phyloP scores from a whole-genome alignment of 2,888 invertebrate species.

The Papilio protenor region DNA sequence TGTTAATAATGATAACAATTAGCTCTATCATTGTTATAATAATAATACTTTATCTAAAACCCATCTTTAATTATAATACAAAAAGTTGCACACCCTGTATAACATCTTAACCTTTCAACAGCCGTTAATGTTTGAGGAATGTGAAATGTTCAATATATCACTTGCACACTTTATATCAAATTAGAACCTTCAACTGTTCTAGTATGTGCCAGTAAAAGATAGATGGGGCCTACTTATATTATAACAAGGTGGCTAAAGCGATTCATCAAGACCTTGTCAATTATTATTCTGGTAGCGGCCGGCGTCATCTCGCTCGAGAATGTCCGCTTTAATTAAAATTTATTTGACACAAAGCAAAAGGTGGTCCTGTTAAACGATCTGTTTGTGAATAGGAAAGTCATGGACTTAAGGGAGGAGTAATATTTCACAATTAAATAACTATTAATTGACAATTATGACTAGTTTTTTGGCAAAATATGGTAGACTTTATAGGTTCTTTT shows the following conservation, averaged over 20 bases:
- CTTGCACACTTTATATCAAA: slow-evolving; percentile 67
- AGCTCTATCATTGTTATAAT: not conserved
- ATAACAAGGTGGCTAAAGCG: slow-evolving; percentile 77
- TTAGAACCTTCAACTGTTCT: slow-evolving; percentile 65
- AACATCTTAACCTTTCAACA: slow-evolving; percentile 37
- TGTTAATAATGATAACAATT: not conserved
- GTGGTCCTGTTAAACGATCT: slow-evolving; percentile 37
- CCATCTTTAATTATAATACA: not conserved
- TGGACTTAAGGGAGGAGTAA: not conserved
- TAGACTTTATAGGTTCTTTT: no score
- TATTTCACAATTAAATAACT: not conserved
- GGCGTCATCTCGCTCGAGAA: slow-evolving; percentile 62
- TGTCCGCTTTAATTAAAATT: slow-evolving; percentile 81
- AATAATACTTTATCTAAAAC: not conserved
- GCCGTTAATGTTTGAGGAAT: slow-evolving; percentile 37
- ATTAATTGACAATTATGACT: not conserved
- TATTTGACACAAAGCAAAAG: slow-evolving; percentile 65
- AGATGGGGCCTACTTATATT: slow-evolving; percentile 72
- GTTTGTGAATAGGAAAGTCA: slow-evolving; percentile 26
- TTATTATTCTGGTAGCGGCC: slow-evolving; percentile 69
- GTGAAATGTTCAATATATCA: slow-evolving; percentile 67
- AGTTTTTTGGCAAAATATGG: not conserved
- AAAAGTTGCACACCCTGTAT: not conserved
- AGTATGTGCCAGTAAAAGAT: slow-evolving; percentile 66
- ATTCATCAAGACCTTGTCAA: slow-evolving; percentile 82